These are phyloP conservation scores for Patiria pectinifera DNA, from an alignment of 53 echinoderm and acorn worm species.

Conservation along the genomic window DNA sequence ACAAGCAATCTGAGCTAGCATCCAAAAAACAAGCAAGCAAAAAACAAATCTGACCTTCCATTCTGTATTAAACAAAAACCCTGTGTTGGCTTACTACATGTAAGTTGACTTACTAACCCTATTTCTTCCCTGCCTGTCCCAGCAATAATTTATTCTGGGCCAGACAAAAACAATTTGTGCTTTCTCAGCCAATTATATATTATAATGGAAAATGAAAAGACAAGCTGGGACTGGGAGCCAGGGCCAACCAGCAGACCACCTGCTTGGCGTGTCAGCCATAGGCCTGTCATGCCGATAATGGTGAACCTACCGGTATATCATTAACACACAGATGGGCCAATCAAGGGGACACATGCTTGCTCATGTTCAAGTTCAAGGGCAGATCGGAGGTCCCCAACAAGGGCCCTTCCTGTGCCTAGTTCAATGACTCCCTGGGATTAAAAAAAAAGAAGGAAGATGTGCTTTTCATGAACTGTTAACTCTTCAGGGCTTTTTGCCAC, in stretches of 20 bases:
- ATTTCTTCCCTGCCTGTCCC: not conserved
- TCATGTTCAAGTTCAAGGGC: conserved; percentile 16
- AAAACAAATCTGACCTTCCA: no score
- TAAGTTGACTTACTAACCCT: not conserved
- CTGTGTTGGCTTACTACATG: no score
- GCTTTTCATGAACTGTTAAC: no score
- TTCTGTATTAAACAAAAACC: no score
- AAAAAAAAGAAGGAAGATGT: no score
- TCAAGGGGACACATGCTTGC: not conserved
- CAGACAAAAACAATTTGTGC: conserved; percentile 5
- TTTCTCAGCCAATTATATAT: not conserved
- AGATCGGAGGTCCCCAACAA: not conserved
- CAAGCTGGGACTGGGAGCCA: not conserved
- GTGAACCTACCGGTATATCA: no score
- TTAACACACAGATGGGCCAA: not conserved
- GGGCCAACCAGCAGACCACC: not conserved
- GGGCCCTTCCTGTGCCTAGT: not conserved
- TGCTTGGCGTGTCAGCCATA: not conserved
- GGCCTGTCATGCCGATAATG: not conserved
- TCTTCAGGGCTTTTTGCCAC: no score
- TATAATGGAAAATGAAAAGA: not conserved
- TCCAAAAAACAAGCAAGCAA: not conserved
- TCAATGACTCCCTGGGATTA: not conserved
- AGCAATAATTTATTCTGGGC: not conserved
- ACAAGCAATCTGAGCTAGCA: not conserved